phyloP scores from a whole-genome alignment of 30 jellyfish, hydroid and myxozoan genomes.

The Aurelia coerulea region DNA sequence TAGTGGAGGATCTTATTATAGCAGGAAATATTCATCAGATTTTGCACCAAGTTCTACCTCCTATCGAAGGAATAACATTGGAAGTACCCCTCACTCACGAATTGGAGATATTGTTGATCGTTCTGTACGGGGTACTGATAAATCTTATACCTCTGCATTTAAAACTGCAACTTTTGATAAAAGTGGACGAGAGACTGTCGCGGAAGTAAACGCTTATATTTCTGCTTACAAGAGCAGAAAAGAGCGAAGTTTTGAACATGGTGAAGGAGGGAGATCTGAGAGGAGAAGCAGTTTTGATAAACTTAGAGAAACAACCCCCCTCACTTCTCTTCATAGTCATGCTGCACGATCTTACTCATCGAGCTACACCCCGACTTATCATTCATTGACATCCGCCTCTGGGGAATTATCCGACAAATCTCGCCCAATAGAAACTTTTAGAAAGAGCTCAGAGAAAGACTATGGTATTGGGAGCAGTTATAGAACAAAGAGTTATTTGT shows the following conservation, averaged over 20 bases:
- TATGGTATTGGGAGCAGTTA: conserved; percentile 5
- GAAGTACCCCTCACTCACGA: neutral
- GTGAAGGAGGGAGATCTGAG: conserved; percentile 46
- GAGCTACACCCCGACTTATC: conserved; percentile 21
- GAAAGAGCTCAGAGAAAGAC: conserved; percentile 24
- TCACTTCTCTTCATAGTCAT: conserved; percentile 12
- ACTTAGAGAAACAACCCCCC: neutral
- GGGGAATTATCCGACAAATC: conserved; percentile 7
- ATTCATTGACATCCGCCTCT: neutral
- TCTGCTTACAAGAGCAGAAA: conserved; percentile 68
- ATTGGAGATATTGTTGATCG: neutral
- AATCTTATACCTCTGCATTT: conserved; percentile 26
- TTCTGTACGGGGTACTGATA: conserved; percentile 7
- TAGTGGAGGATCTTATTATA: conserved; percentile 24
- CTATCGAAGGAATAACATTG: neutral
- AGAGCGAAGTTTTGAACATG: conserved; percentile 65
- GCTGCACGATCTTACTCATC: conserved; percentile 43
- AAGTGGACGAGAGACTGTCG: conserved; percentile 62
- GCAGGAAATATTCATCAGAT: conserved; percentile 19
- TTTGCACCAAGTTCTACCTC: conserved; percentile 9
- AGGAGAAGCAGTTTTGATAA: conserved; percentile 59
- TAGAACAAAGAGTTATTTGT: conserved; percentile 9
- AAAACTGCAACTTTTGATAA: conserved; percentile 18
- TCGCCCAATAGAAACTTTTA: neutral
- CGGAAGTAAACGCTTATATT: conserved; percentile 68